These are phyloP conservation scores for Harpalus rufipes DNA, from an alignment of 2,888 invertebrate genomes.

Conservation along the genomic window DNA sequence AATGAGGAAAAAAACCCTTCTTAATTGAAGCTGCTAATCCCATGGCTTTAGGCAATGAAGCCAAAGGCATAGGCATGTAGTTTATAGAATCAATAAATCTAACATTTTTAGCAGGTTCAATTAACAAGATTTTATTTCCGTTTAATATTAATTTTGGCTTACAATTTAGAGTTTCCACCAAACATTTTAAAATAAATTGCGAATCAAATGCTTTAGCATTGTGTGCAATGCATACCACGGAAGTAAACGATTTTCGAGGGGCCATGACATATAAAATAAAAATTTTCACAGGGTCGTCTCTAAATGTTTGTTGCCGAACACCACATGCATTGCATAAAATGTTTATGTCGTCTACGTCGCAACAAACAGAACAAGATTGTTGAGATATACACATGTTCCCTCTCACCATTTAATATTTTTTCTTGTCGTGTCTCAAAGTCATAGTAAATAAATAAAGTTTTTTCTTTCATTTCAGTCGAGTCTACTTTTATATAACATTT, in stretches of 20 bases:
- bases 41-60: no score
- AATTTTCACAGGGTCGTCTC: slow-evolving; percentile 7
- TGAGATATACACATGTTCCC: no score
- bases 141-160: no score
- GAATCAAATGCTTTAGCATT: slow-evolving; percentile 64
- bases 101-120: slow-evolving; percentile 61
- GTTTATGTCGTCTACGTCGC: slow-evolving; percentile 4
- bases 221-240: slow-evolving; percentile 12
- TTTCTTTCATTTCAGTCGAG: neutral
- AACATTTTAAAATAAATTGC: no score
- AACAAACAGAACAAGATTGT: slow-evolving; percentile 43
- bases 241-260: slow-evolving; percentile 12
- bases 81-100: no score
- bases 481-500: slow-evolving; percentile 23
- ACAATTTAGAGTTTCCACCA: slow-evolving; percentile 69
- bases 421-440: no score
- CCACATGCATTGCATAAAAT: slow-evolving; percentile 15
- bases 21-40: no score
- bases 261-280: neutral
- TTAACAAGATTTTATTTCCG: slow-evolving; percentile 47
- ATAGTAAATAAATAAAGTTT: no score
- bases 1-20: no score
- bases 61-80: no score
- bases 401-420: neutral
- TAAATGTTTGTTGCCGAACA: slow-evolving; percentile 10